Conservation (phyloP, 2,113 vertebrate genomes). For the Lepidothrix coronata region DNA sequence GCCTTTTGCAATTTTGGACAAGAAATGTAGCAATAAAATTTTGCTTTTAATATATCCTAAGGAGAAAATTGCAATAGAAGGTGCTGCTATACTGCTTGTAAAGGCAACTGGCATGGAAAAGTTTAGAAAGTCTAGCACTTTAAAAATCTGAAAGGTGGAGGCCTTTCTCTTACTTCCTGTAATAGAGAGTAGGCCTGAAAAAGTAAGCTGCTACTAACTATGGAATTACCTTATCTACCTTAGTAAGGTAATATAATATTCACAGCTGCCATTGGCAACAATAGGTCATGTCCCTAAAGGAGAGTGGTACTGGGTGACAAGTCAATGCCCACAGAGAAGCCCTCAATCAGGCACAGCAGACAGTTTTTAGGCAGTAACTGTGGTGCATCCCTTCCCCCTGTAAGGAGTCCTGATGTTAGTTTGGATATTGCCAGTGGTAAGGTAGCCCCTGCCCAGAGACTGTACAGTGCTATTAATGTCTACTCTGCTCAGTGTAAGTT, state of each 20-base stretch:
- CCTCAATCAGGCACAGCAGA: background rate
- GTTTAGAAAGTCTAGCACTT: background rate
- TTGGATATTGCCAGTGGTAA: background rate
- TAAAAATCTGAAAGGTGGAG: background rate
- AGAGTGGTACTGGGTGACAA: background rate
- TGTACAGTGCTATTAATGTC: background rate
- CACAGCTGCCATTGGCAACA: background rate
- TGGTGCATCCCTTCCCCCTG: background rate
- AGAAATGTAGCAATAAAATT: background rate
- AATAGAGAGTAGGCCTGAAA: background rate
- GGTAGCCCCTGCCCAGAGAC: background rate
- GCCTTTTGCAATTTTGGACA: background rate
- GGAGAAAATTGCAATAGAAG: background rate
- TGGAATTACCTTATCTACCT: background rate
- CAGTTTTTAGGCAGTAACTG: background rate
- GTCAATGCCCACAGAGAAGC: background rate
- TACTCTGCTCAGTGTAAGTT: background rate
- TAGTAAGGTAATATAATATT: background rate
- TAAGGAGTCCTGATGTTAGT: background rate
- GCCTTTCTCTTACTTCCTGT: background rate
- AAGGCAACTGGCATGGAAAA: background rate
- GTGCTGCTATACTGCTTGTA: background rate
- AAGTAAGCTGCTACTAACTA: background rate
- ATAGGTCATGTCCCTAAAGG: background rate
- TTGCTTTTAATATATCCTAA: background rate